Base-by-base conservation (phyloP, 1,140 invertebrate species). In the Drosophila trapezifrons region DNA sequence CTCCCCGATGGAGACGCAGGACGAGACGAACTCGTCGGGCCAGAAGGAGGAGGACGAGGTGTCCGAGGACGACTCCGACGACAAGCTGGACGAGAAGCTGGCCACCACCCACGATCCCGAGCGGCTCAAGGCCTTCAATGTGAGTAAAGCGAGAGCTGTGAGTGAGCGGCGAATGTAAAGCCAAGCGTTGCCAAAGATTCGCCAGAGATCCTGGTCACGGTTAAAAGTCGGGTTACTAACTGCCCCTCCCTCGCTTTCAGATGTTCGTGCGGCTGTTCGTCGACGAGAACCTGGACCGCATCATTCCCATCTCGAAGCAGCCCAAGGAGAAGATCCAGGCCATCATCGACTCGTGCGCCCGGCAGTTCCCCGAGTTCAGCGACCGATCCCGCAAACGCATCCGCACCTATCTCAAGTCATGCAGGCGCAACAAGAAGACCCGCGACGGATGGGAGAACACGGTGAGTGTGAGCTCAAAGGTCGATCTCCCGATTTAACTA, bases 271-370 rank as follows among this genome's bases (percentile, higher is more conserved):
- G 98, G 32, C 94, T 99, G 56, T 99, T 99, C 93, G 98, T 99
- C 43, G 98, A 99, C 92, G 98, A 99, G 93, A 99, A 99, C 92
- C 93, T 99, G 77, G 98, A 99, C 91, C 95, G 98, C 86, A 98
- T 98, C 93, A 97, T 99, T 67, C 98, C 98, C 54, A 99, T 99
- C 87, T 98, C 97, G 29, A 98, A 98, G 92, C 98, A 99, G 93
- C 98, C 98, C 5, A 99, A 99, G 92, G 98, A 99, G 92, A 99
- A 99, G 94, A 98, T 99, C 73, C 98, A 99, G 92, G 98, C 98
- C 10, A 99, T 99, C 90, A 98, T 99, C 79, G 98, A 99, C 91
- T 98, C 98, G 6, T 99, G 98, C 93, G 97, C 97, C 63, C 94
- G 98, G 79, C 98, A 99, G 93, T 99, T 99, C 92, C 98, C 98